Conservation (phyloP, 1,140 invertebrate species). For the Subanguina moxae region DNA sequence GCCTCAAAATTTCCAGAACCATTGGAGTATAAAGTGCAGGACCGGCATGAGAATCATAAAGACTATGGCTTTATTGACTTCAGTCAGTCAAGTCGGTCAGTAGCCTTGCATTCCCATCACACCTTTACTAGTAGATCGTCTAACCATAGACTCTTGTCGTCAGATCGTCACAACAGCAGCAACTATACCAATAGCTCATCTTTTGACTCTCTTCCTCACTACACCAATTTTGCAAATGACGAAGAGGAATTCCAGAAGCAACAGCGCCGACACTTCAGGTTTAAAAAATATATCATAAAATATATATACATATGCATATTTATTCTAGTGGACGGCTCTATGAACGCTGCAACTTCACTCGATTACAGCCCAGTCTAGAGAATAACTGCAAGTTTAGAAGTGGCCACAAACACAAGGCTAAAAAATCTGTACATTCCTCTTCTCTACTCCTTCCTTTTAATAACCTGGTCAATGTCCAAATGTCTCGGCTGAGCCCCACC, state of each 20-base stretch:
- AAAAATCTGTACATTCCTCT: no score
- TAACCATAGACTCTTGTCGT: neutral
- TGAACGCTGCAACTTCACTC: slow-evolving; percentile 1
- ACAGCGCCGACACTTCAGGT: neutral
- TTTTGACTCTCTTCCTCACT: no score
- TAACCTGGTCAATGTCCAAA: no score
- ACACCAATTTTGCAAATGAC: neutral
- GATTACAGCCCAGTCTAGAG: neutral
- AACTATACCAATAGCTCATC: neutral
- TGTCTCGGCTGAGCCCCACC: no score
- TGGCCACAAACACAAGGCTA: no score
- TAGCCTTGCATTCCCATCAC: neutral
- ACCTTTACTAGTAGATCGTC: neutral
- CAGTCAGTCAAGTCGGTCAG: no score
- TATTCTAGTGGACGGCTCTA: neutral
- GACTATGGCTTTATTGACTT: neutral
- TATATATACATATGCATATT: no score
- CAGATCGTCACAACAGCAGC: neutral
- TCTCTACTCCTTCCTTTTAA: no score
- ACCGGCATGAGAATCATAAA: neutral
- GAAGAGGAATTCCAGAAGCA: neutral
- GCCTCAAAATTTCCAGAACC: neutral
- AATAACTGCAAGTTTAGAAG: no score
- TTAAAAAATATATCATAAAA: no score
- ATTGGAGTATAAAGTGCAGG: neutral